Conservation (phyloP, 30 jellyfish, hydroid and myxozoan species). For the Haliclystus octoradiatus region DNA sequence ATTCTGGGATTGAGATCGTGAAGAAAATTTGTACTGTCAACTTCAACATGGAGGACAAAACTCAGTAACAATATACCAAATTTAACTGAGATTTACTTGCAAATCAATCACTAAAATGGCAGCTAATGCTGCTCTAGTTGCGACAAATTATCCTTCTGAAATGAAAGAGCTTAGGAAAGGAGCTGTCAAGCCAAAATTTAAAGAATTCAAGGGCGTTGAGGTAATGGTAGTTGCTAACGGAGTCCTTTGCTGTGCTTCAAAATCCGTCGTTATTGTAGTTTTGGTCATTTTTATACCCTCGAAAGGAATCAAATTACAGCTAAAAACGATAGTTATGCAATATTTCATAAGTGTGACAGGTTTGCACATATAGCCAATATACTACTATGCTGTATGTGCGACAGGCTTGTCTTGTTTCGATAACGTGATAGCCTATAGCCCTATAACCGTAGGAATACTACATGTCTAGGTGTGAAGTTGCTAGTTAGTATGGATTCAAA, state of each 20-base stretch:
- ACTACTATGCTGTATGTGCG: no score
- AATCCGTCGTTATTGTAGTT: no score
- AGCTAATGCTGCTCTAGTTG: neutral
- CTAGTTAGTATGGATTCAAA: no score
- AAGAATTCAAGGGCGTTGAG: conserved; percentile 44
- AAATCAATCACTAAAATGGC: neutral
- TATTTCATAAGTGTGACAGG: no score
- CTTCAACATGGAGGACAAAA: neutral
- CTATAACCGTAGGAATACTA: no score
- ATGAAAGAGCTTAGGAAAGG: conserved; percentile 26
- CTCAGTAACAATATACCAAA: neutral
- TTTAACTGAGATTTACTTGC: neutral
- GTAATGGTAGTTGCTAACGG: conserved; percentile 5
- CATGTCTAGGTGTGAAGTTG: no score
- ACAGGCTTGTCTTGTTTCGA: no score
- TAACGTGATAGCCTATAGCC: no score
- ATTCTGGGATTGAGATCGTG: neutral
- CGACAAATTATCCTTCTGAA: conserved; percentile 8
- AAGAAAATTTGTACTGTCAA: neutral
- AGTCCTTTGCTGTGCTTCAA: neutral
- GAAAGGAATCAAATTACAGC: no score
- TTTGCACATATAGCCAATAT: no score
- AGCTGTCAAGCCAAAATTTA: conserved; percentile 46
- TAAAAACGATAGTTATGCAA: no score
- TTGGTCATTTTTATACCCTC: no score